These are phyloP conservation scores for Zonitis immaculata DNA, from an alignment of 2,888 invertebrate genomes.

Conservation along the genomic window DNA sequence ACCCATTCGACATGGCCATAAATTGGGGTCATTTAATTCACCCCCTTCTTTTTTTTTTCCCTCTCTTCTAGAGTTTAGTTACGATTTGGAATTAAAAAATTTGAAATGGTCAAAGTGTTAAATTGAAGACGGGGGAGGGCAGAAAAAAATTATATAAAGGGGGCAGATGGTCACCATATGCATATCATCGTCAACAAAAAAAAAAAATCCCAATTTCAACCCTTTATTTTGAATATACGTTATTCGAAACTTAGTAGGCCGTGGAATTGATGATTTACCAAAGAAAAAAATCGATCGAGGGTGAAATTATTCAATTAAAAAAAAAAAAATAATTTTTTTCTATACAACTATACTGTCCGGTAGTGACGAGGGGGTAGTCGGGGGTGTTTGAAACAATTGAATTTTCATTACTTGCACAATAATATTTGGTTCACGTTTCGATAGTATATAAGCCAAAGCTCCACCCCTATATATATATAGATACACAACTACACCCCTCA, in stretches of 20 bases:
- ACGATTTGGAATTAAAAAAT: too few species aligned
- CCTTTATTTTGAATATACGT: not conserved
- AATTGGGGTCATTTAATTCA: slow-evolving; percentile 5
- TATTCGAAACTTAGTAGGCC: not conserved
- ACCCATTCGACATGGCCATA: slow-evolving; percentile 32
- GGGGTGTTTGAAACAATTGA: not conserved
- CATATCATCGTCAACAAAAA: slow-evolving; percentile 13
- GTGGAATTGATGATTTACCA: not conserved
- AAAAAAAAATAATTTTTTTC: too few species aligned
- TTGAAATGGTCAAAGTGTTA: not conserved
- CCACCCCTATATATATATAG: slow-evolving; percentile 38
- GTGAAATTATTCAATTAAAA: too few species aligned
- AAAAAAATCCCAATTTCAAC: slow-evolving; percentile 24
- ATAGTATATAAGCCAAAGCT: slow-evolving; percentile 39
- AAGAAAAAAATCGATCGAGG: too few species aligned
- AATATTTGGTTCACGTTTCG: slow-evolving; percentile 41
- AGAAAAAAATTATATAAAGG: not conserved
- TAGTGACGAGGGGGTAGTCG: too few species aligned
- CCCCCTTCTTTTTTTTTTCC: not conserved
- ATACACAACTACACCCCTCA: slow-evolving; percentile 19
- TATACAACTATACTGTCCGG: too few species aligned
- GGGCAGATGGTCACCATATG: slow-evolving; percentile 33
- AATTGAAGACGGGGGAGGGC: not conserved
- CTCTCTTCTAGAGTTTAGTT: not conserved
- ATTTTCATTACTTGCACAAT: slow-evolving; percentile 21